Base-by-base conservation (phyloP, 1,140 invertebrate genomes). In the Drosophila azteca region DNA sequence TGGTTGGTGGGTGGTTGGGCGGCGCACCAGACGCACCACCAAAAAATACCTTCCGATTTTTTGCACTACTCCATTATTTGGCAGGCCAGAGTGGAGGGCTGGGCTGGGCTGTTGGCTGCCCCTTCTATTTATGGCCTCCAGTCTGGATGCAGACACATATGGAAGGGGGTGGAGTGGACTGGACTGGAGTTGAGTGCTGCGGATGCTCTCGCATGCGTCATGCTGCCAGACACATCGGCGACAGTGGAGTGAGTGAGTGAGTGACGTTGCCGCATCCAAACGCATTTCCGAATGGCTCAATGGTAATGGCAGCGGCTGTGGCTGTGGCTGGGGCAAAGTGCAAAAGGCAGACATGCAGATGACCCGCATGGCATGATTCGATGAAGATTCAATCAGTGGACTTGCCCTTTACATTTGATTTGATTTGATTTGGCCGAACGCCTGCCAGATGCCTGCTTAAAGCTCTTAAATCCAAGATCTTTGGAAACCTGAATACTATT, bases 151-250 rank as follows among this genome's bases (percentile, higher is more conserved):
- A 71, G 68, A 83, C 83, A 84, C 84, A 79, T 79, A 62, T 70
- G 70, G 70, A 83, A 57, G n/a, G 57, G 13, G 41, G 11, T 31
- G 24, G 15, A 5, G 24, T 5, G 24, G 17, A 20, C 0, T 20
- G 17, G 17, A 20, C 17, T 29, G 50, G 15, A 6, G 15, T 20
- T 20, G 49, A 31, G 49, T 63, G 64, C 39, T 64, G 70, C 50
- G 51, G 79, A 20, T 20, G 17, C 17, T 20, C 17, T 20, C 1
- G 24, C 79, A 81, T 82, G 79, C 79, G 79, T 82, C 79, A 82
- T 70, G 79, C 79, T 55, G 65, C 79, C 79, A 83, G 79, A 83
- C 79, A 80, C 74, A 83, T 67, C 70, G 79, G 75, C 79, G 79
- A 62, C 68, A 51, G 51, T 58, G 68, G 39, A 45, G 61, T 67